These are phyloP conservation scores for Bradypodion ventrale DNA, from an alignment of 2,797 vertebrate genomes.

Conservation along the genomic window DNA sequence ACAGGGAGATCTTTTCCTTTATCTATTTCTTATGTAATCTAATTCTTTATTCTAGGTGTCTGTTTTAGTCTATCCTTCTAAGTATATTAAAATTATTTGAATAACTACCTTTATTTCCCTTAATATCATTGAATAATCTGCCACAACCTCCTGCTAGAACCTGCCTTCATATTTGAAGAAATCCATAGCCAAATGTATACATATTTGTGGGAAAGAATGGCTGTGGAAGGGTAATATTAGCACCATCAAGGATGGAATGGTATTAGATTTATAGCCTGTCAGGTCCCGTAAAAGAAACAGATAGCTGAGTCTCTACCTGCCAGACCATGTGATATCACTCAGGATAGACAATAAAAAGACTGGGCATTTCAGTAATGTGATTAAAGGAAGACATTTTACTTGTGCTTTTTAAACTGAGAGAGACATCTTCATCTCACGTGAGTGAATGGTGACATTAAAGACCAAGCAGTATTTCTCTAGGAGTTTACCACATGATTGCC, in stretches of 20 bases:
- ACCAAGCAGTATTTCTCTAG: background rate
- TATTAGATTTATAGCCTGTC: slow-evolving; percentile 41
- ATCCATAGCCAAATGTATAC: slow-evolving; percentile 16
- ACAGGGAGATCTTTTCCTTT: too few relatives aligned
- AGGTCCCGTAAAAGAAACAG: slow-evolving; percentile 26
- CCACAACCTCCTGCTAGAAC: background rate
- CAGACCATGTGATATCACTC: slow-evolving; percentile 12
- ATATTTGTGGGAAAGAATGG: slow-evolving; percentile 5
- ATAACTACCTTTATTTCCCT: slow-evolving; percentile 19
- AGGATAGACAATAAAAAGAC: slow-evolving; percentile 28
- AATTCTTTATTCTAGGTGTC: too few relatives aligned
- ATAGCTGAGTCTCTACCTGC: background rate
- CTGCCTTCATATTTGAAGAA: slow-evolving; percentile 43
- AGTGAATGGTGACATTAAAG: slow-evolving; percentile 14
- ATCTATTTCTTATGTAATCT: too few relatives aligned
- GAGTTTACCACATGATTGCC: background rate
- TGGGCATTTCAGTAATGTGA: background rate
- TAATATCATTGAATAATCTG: slow-evolving; percentile 19
- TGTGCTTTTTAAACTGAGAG: slow-evolving; percentile 29
- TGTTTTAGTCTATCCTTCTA: too few relatives aligned
- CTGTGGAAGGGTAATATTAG: slow-evolving; percentile 22
- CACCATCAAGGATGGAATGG: slow-evolving; percentile 33
- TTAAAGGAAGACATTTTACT: slow-evolving; percentile 31
- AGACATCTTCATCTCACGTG: slow-evolving; percentile 29
- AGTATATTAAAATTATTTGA: too few relatives aligned